Evolutionary conservation across 2,797 vertebrate species (phyloP), one percentile per base, ranked within the genome.

Genomic region (Anguilla marmorata): DNA sequence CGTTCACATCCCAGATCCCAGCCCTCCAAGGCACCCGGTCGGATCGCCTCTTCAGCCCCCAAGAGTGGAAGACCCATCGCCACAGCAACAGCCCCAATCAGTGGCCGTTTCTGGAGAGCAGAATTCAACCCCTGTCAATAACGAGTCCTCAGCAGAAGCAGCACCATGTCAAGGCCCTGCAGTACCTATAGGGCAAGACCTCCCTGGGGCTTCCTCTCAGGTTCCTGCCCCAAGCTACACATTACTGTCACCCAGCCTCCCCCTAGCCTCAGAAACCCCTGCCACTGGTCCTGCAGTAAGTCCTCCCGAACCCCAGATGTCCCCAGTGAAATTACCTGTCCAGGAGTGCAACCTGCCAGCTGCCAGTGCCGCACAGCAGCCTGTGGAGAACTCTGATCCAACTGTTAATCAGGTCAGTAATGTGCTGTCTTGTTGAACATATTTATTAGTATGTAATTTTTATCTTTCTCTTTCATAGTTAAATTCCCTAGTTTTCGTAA

Each of bases 321-420:
- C 91, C 3, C 90, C 92, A 76, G 89, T 85, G 85, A 94, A 88
- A 90, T 58, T 66, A 58, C 94, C 94, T 0, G 91, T 95, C 52
- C 94, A 96, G 92, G 94, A 95, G 79, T 92, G 92, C 14, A 6
- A 19, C 0, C 91, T 91, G 9, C 90, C 86, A 7, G 48, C 14
- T 19, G 50, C 48, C 45, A 37, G n/a, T 8, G 85, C 24, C 14
- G 80, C 74, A 9, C 85, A 54, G 74, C 76, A 91, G 87, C 80
- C 90, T 19, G 91, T 90, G n/a, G 90, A 91, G 85, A 90, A 7
- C 0, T 87, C 91, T 30, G 90, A 87, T 30, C 90, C 92, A 89
- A 79, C 85, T n/a, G 1, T 83, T 56, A 79, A 50, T 88, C 90
- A 92, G 94, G 96, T 95, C 88, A 94, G 79, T 85, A 27, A 85